Percentiles rank a stretch among this genome's conserved stretches.
Conservation (phyloP, 2,888 invertebrate genomes). For the Leptinotarsa haldemani region DNA sequence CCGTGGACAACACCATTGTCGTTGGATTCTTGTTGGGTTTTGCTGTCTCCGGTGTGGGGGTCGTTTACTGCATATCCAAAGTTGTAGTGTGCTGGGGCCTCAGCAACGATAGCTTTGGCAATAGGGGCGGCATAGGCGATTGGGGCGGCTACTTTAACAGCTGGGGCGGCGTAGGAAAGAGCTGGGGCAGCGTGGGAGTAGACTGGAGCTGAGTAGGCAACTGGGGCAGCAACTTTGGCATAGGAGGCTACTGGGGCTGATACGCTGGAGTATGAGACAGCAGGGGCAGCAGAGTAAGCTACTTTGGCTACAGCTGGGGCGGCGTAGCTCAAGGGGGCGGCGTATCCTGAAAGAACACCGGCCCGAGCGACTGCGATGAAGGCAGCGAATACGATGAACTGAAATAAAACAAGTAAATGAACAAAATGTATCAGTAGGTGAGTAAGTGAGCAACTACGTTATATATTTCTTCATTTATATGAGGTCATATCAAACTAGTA, state of each 20-base stretch:
- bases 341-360: conserved; percentile 45
- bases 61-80: conserved; percentile 54
- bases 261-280: conserved; percentile 56
- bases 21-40: conserved; percentile 73
- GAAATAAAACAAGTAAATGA: conserved; percentile 38
- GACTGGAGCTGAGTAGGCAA: conserved; percentile 25
- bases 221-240: conserved; percentile 48
- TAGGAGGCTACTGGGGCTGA: conserved; percentile 55
- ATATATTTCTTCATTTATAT: too few species aligned
- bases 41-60: conserved; percentile 67
- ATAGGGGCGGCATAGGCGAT: conserved; percentile 60
- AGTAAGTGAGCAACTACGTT: background rate
- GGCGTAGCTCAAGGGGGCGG: conserved; percentile 41
- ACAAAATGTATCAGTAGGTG: background rate
- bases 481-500: too few species aligned
- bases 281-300: conserved; percentile 48
- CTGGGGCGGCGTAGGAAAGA: conserved; percentile 44
- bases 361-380: conserved; percentile 52
- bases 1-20: conserved; percentile 67
- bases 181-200: conserved; percentile 61
- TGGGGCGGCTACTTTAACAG: conserved; percentile 46
- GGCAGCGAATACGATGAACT: conserved; percentile 55
- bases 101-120: conserved; percentile 50
- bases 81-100: conserved; percentile 53
- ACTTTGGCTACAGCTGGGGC: conserved; percentile 41